Base-by-base conservation (phyloP, 2,797 vertebrate genomes). In the Chiroxiphia lanceolata region DNA sequence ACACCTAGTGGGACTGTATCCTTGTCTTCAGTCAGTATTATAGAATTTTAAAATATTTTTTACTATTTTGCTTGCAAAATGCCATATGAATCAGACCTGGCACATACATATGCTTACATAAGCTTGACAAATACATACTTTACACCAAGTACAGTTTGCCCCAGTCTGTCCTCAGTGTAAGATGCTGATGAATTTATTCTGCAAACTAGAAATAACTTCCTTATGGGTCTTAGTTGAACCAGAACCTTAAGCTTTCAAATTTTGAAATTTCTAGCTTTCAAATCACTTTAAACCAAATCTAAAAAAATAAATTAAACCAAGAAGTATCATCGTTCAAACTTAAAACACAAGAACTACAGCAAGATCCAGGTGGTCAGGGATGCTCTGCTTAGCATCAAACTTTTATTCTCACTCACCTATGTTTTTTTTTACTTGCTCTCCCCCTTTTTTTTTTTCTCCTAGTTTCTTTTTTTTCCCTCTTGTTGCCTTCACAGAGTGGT, bases 131-230 rank as follows among this genome's bases (percentile, higher is more conserved):
- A 75, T 48, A 20, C 20, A 65, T 27, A 5, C 19, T 50, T 29
- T 72, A 23, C 29, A 31, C 54, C 3, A 21, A 82, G 45, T 65
- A 90, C 10, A 51, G 9, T 93, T 92, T 96, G 26, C 42, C 36
- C 18, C 64, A 51, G 38, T 45, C 65, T 91, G 85, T 70, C 57
- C 27, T 89, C 54, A 68, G 44, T 40, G 25, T 80, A 70, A 61
- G 27, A 40, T 12, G 13, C 50, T 77, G 71, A 79, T 86, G 17
- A 97, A 92, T 94, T 87, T 93, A 92, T 93, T 95, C 89, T 95
- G 83, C 29, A 63, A 94, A 45, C 54, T 83, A 17, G 76, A 83
- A 97, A 94, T 84, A 60, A 44, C 78, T 96, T 95, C 53, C 85
- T 79, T 79, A 17, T 48, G 69, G 40, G n/a, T 94, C 83, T 95